Evolutionary conservation across 2,113 vertebrate genomes (phyloP).

Genomic region (Malurus elegans): DNA sequence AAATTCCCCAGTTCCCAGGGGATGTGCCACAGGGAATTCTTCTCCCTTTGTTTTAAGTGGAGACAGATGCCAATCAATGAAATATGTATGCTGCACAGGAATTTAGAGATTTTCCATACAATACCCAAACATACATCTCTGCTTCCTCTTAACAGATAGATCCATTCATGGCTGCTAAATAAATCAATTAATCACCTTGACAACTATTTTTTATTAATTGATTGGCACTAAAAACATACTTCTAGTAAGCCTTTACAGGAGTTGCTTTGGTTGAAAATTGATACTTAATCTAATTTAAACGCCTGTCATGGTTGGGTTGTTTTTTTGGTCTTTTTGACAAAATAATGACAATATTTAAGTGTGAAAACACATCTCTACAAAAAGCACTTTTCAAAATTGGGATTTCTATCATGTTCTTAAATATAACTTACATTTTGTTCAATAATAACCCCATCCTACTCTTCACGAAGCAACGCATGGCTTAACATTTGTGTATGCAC

Average conservation of each 20-base stretch:
- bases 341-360: neutral
- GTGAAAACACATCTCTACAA: neutral
- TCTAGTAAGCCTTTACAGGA: neutral
- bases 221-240: neutral
- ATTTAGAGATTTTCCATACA: neutral
- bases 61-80: conserved; percentile 35
- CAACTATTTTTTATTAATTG: neutral
- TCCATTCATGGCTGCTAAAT: neutral
- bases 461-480: neutral
- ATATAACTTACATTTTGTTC: neutral
- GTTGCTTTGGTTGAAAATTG: neutral
- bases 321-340: neutral
- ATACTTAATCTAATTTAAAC: neutral
- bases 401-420: neutral
- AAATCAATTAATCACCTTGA: neutral
- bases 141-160: neutral
- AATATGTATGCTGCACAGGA: neutral
- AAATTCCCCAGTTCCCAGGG: neutral
- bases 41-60: neutral
- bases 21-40: neutral
- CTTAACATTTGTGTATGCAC: neutral
- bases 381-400: neutral
- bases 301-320: neutral
- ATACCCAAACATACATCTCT: neutral
- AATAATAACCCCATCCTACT: neutral